Evolutionary conservation across 2,113 vertebrate species (phyloP).

Genomic region (Neogale vison): DNA sequence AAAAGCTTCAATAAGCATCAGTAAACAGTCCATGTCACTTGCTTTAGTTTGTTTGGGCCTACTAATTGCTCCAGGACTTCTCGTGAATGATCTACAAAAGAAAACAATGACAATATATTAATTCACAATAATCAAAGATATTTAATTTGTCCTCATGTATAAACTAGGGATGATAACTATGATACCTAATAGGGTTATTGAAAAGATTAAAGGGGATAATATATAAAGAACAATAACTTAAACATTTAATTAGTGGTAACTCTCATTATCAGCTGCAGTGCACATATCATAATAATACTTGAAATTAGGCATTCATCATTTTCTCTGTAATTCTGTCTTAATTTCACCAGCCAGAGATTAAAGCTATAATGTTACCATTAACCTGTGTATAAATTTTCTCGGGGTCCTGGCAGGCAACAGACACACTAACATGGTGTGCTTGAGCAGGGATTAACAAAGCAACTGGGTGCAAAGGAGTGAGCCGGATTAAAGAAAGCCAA

Average conservation of each 20-base stretch:
- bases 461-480: background rate
- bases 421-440: background rate
- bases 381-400: background rate
- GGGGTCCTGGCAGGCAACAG: background rate
- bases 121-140: slow-evolving; percentile 26
- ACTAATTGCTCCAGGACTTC: slow-evolving; percentile 87
- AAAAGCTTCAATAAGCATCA: slow-evolving; percentile 76
- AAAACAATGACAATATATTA: slow-evolving; percentile 52
- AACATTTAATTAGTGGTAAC: background rate
- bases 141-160: slow-evolving; percentile 8
- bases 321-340: background rate
- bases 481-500: background rate
- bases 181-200: background rate
- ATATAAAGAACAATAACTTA: background rate
- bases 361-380: background rate
- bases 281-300: background rate
- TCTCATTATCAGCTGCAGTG: background rate
- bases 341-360: background rate
- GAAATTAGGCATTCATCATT: background rate
- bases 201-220: background rate
- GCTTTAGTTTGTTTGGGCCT: slow-evolving; percentile 89
- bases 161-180: background rate
- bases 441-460: background rate
- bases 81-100: slow-evolving; percentile 87
- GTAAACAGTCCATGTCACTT: slow-evolving; percentile 92